Evolutionary conservation across 2,797 vertebrate genomes (phyloP).

Genomic region (Darevskia mixta): DNA sequence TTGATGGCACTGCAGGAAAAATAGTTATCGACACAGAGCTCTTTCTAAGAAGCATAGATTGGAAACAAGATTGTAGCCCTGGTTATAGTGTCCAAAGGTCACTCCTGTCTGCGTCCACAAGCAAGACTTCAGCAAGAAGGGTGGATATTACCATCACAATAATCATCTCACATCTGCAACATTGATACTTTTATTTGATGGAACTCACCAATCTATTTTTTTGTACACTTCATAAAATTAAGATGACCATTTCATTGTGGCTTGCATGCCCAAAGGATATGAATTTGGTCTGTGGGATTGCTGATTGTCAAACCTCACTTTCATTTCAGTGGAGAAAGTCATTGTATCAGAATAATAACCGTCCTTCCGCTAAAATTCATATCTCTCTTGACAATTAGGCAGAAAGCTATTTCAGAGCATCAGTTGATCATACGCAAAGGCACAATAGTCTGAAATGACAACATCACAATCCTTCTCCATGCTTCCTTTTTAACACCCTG

Average conservation of each 20-base stretch:
- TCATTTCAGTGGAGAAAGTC: too few species aligned
- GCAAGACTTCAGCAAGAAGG: neutral
- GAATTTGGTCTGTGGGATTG: too few species aligned
- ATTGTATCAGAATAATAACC: too few species aligned
- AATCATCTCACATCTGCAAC: neutral
- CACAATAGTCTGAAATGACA: slow-evolving; percentile 65
- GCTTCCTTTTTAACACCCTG: slow-evolving; percentile 35
- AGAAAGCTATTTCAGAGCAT: slow-evolving; percentile 66
- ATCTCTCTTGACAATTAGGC: slow-evolving; percentile 66
- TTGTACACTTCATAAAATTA: too few species aligned
- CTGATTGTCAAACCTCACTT: too few species aligned
- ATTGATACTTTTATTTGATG: too few species aligned
- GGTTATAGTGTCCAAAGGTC: neutral
- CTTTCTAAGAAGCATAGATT: neutral
- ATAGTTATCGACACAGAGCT: neutral
- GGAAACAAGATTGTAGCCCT: neutral
- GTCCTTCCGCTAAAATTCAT: slow-evolving; percentile 40
- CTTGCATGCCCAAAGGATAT: too few species aligned
- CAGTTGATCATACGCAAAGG: slow-evolving; percentile 54
- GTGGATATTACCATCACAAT: neutral
- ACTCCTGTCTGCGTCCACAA: neutral
- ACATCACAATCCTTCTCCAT: slow-evolving; percentile 43
- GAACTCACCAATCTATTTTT: too few species aligned
- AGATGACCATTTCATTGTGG: too few species aligned
- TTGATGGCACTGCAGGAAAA: neutral